Evolutionary conservation across 1,140 invertebrate genomes (phyloP), one percentile per base, ranked within the genome.

Genomic region (Temnothorax nylanderi): DNA sequence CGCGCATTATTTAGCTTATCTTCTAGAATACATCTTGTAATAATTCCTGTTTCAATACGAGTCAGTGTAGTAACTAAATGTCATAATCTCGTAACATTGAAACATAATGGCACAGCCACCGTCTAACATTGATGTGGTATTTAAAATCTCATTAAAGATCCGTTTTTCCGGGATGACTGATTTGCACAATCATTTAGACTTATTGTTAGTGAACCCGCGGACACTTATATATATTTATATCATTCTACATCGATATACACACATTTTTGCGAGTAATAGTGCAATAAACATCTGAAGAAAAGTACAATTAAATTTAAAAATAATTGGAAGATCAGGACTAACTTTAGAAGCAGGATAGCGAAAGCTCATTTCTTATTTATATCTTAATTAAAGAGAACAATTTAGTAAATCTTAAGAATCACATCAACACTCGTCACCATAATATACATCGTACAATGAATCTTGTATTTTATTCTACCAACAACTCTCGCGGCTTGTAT

Each of bases 91-190:
- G 5, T 78, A 78, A 65, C 26, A 78, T 8, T 18, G 11, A 65
- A 47, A 21, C 44, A 78, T 65, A 65, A 78, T 78, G 32, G 11
- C 13, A 44, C 3, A 32, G 5, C 34, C 34, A 37, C 4, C 16
- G 18, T 65, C 5, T 26, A 64, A 16, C 47, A 58, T 44, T 49
- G 75, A 78, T 44, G 13, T 34, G 65, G 37, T 44, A 71, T 81
- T 81, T 81, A 81, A 81, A 81, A 81, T 81, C 37, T 18, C 47
- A 44, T 81, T 44, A 71, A 71, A 58, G 34, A 81, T 10, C 8
- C 18, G 21, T 37, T 65, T 65, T 16, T 65, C 8, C 34, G 7
- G 26, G 7, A 37, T 64, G 16, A 34, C 60, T 62, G 32, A 64
- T 64, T 64, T 7, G 60, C 60, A 64, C 11, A 64, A 32, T 64